phyloP scores from a whole-genome alignment of 2,113 vertebrate species.

The Mesoclemmys tuberculata region DNA sequence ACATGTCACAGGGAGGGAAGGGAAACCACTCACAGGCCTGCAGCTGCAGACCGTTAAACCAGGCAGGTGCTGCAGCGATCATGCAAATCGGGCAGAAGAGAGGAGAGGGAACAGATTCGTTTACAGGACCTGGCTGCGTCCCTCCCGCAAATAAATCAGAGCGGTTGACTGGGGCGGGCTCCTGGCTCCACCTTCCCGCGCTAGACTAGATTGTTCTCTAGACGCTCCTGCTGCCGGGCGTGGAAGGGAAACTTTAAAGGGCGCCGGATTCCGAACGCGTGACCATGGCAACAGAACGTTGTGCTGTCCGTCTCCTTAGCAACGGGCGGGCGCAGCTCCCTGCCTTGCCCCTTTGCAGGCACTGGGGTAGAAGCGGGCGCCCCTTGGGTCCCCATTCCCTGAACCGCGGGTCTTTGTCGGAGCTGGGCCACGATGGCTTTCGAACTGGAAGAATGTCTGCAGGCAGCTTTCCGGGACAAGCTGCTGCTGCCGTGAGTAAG shows the following conservation, averaged over 20 bases:
- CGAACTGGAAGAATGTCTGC: constrained; percentile 54
- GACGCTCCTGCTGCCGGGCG: background rate
- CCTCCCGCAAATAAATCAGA: background rate
- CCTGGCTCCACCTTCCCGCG: background rate
- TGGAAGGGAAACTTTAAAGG: background rate
- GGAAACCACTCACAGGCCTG: background rate
- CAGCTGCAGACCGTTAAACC: background rate
- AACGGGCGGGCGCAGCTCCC: background rate
- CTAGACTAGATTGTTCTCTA: background rate
- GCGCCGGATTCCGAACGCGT: background rate
- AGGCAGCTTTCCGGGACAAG: constrained; percentile 43
- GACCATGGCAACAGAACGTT: constrained; percentile 20
- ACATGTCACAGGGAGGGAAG: no score
- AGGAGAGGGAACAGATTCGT: background rate
- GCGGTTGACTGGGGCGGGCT: background rate
- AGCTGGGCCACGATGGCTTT: constrained; percentile 22
- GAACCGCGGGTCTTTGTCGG: background rate
- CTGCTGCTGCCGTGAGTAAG: constrained; percentile 57
- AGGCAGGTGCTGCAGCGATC: background rate
- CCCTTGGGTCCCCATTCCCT: background rate
- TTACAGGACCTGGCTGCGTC: background rate
- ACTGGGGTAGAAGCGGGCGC: background rate
- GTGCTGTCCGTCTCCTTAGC: constrained; percentile 1
- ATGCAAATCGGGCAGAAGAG: background rate
- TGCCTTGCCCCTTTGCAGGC: background rate